Conservation (phyloP, 1,140 invertebrate genomes). For the Linepithema humile region DNA sequence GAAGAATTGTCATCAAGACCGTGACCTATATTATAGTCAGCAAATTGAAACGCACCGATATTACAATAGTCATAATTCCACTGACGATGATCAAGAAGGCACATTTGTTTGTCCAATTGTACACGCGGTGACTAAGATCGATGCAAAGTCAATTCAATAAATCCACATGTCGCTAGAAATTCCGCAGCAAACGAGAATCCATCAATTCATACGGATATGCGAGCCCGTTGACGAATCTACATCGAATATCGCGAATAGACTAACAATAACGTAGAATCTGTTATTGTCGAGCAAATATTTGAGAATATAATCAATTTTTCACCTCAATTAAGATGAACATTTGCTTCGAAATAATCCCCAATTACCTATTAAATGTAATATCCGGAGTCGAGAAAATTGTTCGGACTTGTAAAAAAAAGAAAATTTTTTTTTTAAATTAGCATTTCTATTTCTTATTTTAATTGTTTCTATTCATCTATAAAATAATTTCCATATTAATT, state of each 20-base stretch:
- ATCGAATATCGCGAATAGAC: not conserved
- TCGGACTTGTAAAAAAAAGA: too few relatives aligned
- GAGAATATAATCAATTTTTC: constrained; percentile 2
- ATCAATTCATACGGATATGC: not conserved
- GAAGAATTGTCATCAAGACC: constrained; percentile 5
- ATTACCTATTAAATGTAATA: not conserved
- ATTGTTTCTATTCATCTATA: too few relatives aligned
- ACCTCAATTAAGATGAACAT: not conserved
- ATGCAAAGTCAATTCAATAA: constrained; percentile 71
- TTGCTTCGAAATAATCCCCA: not conserved
- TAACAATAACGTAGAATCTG: not conserved
- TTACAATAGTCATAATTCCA: constrained; percentile 14
- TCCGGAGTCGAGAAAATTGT: not conserved
- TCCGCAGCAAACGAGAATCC: not conserved
- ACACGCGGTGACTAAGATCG: constrained; percentile 26
- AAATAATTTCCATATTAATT: too few relatives aligned
- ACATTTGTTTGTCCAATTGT: constrained; percentile 65
- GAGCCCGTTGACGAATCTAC: not conserved
- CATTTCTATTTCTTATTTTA: too few relatives aligned
- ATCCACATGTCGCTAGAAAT: constrained; percentile 48
- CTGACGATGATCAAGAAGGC: not conserved
- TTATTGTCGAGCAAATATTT: constrained; percentile 9
- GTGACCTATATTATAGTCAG: constrained; percentile 4
- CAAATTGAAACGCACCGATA: constrained; percentile 28
- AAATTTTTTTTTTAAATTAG: too few relatives aligned